Conservation (phyloP, 2,888 invertebrate genomes). For the Netelia inedita region DNA sequence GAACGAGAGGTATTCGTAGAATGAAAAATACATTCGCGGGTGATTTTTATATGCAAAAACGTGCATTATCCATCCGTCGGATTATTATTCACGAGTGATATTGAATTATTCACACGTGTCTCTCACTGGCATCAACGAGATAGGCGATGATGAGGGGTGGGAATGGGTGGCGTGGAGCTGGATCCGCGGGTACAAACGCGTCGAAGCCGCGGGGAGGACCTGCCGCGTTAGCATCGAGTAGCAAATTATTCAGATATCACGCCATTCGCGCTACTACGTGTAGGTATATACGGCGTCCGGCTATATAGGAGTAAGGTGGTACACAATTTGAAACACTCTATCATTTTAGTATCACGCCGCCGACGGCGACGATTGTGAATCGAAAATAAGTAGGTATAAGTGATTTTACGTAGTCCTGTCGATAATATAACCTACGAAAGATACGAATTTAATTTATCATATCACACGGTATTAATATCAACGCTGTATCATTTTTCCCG, state of each 20-base stretch:
- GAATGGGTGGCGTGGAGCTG: neutral
- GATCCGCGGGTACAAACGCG: slow-evolving; percentile 25
- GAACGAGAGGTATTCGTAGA: neutral
- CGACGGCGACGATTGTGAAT: no score
- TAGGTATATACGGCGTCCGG: slow-evolving; percentile 29
- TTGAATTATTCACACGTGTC: slow-evolving; percentile 65
- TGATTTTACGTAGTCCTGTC: no score
- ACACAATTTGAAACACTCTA: no score
- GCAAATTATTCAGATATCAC: slow-evolving; percentile 60
- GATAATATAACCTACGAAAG: no score
- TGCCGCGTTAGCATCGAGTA: slow-evolving; percentile 19
- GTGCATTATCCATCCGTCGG: slow-evolving; percentile 54
- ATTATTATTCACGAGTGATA: slow-evolving; percentile 66
- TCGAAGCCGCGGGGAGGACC: slow-evolving; percentile 18
- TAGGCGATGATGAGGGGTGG: slow-evolving; percentile 16
- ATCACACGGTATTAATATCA: no score
- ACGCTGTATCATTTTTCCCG: no score
- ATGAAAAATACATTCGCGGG: slow-evolving; percentile 13
- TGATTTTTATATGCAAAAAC: slow-evolving; percentile 57
- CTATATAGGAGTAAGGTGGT: slow-evolving; percentile 1
- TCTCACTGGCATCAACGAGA: slow-evolving; percentile 55
- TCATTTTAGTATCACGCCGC: no score
- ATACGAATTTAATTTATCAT: no score
- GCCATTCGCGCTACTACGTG: slow-evolving; percentile 39
- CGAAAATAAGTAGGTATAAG: no score